phyloP scores from a whole-genome alignment of 2,113 vertebrate species.

The Equus quagga region DNA sequence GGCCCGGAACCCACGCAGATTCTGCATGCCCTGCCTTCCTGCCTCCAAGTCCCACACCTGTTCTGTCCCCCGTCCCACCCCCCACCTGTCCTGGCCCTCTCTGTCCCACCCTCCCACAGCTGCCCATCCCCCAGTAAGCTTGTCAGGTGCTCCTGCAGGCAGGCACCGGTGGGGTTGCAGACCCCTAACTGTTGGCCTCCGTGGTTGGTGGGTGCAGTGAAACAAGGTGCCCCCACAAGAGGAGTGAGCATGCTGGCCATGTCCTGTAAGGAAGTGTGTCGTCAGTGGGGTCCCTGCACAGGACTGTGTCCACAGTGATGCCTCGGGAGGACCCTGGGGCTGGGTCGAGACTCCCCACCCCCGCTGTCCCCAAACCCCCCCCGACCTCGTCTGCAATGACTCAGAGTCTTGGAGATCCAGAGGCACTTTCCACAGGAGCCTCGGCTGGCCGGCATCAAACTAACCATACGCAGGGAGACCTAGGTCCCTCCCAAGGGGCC shows the following conservation, averaged over 20 bases:
- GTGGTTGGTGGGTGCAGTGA: too few relatives aligned
- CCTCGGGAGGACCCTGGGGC: background rate
- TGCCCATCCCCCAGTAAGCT: background rate
- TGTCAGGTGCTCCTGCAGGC: too few relatives aligned
- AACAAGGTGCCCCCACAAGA: too few relatives aligned
- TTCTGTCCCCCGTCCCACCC: fast-evolving
- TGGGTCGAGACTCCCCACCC: background rate
- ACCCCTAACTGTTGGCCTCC: background rate
- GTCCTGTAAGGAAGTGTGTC: background rate
- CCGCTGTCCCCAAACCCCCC: too few relatives aligned
- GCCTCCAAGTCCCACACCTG: background rate
- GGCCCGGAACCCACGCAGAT: background rate
- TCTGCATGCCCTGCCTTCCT: background rate
- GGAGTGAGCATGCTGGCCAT: fast-evolving
- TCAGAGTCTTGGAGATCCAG: background rate
- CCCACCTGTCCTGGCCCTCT: background rate
- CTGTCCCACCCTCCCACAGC: too few relatives aligned
- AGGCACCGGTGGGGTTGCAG: background rate
- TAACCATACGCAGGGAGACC: background rate
- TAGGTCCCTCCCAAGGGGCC: background rate
- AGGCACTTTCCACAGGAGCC: background rate
- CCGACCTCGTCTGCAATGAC: background rate
- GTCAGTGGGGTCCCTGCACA: background rate
- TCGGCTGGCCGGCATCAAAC: background rate
- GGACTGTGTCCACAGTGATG: background rate